Conservation (phyloP, 2,888 invertebrate genomes). For the Acanthacorydalis orientalis region DNA sequence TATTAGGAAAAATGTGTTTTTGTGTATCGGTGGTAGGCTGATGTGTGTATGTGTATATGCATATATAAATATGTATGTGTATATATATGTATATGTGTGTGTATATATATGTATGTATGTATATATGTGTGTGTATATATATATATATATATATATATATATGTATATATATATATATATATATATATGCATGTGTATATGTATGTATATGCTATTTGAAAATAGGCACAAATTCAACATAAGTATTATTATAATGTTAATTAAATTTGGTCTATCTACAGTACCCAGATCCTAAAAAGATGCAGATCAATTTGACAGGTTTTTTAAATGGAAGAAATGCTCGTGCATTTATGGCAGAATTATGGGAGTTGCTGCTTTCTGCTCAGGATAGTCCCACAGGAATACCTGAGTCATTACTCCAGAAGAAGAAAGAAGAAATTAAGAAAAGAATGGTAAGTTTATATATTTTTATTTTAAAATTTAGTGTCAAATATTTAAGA, state of each 20-base stretch:
- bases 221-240: neutral
- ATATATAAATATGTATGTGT: too few relatives aligned
- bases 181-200: too few relatives aligned
- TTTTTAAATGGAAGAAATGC: constrained; percentile 97
- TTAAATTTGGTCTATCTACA: constrained; percentile 28
- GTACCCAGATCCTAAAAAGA: constrained; percentile 94
- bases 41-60: too few relatives aligned
- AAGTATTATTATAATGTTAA: neutral
- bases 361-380: constrained; percentile 89
- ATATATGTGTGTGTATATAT: too few relatives aligned
- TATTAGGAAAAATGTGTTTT: too few relatives aligned
- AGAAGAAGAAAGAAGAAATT: constrained; percentile 94
- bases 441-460: constrained; percentile 62
- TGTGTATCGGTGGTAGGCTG: too few relatives aligned
- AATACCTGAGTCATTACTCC: constrained; percentile 86
- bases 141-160: too few relatives aligned
- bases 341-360: constrained; percentile 90
- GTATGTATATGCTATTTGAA: neutral
- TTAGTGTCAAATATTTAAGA: too few relatives aligned
- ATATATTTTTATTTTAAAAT: neutral
- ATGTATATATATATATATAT: too few relatives aligned
- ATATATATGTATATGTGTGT: too few relatives aligned
- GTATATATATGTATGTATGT: too few relatives aligned
- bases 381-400: constrained; percentile 92
- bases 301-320: constrained; percentile 99